phyloP scores from a whole-genome alignment of 2,888 invertebrate species.

The Caenorhabditis drosophilae region DNA sequence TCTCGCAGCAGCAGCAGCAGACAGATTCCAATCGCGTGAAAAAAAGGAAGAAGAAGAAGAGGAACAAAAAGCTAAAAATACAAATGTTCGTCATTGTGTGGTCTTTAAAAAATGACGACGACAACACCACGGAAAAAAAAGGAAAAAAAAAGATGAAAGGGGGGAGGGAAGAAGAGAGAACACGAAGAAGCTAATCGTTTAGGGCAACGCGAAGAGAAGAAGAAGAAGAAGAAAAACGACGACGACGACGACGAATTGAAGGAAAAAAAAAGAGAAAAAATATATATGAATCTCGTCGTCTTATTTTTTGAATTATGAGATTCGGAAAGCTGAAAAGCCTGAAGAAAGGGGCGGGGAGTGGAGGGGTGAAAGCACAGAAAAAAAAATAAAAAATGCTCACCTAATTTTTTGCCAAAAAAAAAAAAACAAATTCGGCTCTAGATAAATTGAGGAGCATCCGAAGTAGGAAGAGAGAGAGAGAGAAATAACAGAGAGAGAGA shows the following conservation, averaged over 20 bases:
- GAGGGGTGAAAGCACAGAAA: not conserved
- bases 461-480: not conserved
- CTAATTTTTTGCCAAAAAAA: not conserved
- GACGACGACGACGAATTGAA: no score
- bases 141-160: not conserved
- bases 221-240: no score
- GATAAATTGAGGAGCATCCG: no score
- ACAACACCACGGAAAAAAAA: not conserved
- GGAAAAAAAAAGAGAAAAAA: no score
- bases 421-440: not conserved
- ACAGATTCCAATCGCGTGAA: not conserved
- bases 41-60: not conserved
- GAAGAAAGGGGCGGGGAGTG: not conserved
- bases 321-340: not conserved
- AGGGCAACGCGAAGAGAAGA: no score
- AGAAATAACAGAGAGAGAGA: no score
- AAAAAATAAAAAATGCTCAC: not conserved
- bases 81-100: no score
- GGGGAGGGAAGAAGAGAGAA: no score
- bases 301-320: not conserved
- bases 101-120: no score
- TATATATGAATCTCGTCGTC: not conserved
- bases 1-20: no score
- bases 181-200: not conserved
- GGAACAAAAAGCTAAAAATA: not conserved